Evolutionary conservation across 2,888 invertebrate genomes (phyloP).

Genomic region (Bombyx huttoni): DNA sequence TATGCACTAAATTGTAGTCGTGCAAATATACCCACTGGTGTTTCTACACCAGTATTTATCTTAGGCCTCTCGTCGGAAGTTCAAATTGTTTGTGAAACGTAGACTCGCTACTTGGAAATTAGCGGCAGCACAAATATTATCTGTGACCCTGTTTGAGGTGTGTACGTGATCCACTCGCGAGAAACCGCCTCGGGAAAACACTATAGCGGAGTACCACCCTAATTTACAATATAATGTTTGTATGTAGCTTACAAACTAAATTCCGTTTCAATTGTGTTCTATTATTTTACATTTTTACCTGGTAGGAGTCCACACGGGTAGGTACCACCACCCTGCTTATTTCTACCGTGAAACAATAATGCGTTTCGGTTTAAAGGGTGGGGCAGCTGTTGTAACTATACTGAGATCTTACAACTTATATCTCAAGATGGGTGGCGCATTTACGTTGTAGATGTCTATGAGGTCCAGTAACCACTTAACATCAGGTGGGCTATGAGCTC

Average conservation of each 20-base stretch:
- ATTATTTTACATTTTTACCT: no score
- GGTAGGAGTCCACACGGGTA: no score
- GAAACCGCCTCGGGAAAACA: not conserved
- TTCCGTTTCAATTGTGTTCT: no score
- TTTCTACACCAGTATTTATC: not conserved
- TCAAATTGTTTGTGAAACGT: conserved; percentile 25
- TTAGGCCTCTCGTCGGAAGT: conserved; percentile 9
- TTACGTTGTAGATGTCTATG: no score
- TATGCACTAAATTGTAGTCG: not conserved
- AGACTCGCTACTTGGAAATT: conserved; percentile 21
- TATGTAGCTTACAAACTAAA: not conserved
- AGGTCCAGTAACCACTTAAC: no score
- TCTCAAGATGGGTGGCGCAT: no score
- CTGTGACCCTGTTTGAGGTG: conserved; percentile 18
- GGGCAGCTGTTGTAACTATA: no score
- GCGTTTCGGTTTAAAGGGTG: no score
- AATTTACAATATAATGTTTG: not conserved
- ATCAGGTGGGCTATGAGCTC: no score
- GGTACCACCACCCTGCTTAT: no score
- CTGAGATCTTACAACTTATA: no score
- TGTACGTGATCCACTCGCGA: conserved; percentile 10
- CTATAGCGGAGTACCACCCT: not conserved
- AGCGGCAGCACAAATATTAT: conserved; percentile 34
- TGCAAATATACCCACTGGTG: not conserved
- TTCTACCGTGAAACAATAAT: no score